Evolutionary conservation across 2,113 vertebrate genomes (phyloP).

Genomic region (Syngnathoides biaculeatus): DNA sequence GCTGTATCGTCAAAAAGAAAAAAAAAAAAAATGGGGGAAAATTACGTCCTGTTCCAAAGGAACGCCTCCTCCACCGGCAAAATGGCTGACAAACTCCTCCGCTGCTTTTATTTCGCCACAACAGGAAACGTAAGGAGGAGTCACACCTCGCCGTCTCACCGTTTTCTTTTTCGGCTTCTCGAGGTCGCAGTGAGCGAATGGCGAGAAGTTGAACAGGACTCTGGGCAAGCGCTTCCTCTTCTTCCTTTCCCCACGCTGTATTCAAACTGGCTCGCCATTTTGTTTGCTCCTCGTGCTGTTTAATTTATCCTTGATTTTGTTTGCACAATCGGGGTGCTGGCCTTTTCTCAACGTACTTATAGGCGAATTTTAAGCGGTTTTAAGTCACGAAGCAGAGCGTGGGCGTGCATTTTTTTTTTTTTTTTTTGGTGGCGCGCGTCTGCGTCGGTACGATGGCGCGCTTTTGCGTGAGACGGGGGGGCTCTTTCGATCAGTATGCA

Average conservation of each 20-base stretch:
- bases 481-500: slow-evolving; percentile 71
- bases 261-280: slow-evolving; percentile 69
- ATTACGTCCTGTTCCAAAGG: slow-evolving; percentile 61
- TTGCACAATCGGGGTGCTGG: slow-evolving; percentile 69
- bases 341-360: slow-evolving; percentile 66
- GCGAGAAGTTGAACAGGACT: slow-evolving; percentile 29
- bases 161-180: neutral
- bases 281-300: slow-evolving; percentile 68
- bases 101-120: slow-evolving; percentile 30
- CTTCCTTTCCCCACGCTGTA: slow-evolving; percentile 64
- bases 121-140: slow-evolving; percentile 52
- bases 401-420: too few relatives aligned
- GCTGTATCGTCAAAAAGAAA: slow-evolving; percentile 61
- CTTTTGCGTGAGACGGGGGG: slow-evolving; percentile 43
- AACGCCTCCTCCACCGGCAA: slow-evolving; percentile 3
- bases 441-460: slow-evolving; percentile 12
- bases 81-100: slow-evolving; percentile 13
- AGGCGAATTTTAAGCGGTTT: slow-evolving; percentile 72
- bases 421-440: slow-evolving; percentile 40
- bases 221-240: slow-evolving; percentile 45
- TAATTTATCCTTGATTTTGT: slow-evolving; percentile 72
- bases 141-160: slow-evolving; percentile 47
- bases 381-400: slow-evolving; percentile 71
- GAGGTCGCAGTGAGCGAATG: neutral
- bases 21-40: slow-evolving; percentile 8